Conservation (phyloP, 92 coral and sea anemone genomes). For the Galaxea fascicularis region DNA sequence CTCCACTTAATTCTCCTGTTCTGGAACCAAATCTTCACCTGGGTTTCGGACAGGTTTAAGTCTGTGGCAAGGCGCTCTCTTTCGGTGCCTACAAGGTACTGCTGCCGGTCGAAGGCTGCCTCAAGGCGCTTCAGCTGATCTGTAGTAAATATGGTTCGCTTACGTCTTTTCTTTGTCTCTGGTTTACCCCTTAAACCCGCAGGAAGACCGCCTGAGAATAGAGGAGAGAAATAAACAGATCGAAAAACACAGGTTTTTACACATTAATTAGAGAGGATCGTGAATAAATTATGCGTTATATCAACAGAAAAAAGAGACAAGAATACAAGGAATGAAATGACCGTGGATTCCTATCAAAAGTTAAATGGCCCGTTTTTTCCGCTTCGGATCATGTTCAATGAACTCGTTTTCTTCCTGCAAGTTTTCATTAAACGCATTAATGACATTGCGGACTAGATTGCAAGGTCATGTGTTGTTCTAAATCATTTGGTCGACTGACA, state of each 20-base stretch:
- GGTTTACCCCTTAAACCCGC: constrained; percentile 34
- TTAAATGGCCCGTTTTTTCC: neutral
- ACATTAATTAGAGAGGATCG: no score
- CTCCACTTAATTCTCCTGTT: constrained; percentile 98
- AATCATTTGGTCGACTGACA: constrained; percentile 1
- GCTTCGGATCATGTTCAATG: neutral
- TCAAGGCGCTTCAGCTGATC: constrained; percentile 91
- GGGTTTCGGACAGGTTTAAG: constrained; percentile 89
- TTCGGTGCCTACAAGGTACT: constrained; percentile 94
- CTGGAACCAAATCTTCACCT: constrained; percentile 99
- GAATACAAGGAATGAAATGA: no score
- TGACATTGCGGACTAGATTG: neutral
- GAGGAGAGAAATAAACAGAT: neutral
- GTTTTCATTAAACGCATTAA: neutral
- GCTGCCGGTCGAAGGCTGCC: constrained; percentile 92
- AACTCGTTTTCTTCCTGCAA: neutral
- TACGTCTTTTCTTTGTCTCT: constrained; percentile 73
- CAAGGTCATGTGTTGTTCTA: neutral
- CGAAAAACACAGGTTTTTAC: neutral
- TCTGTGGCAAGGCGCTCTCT: constrained; percentile 89
- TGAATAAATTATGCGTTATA: no score
- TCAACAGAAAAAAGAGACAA: no score
- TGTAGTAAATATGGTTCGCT: constrained; percentile 94
- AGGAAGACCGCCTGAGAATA: constrained; percentile 29
- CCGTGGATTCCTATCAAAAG: no score